Evolutionary conservation across 2,797 vertebrate genomes (phyloP).

Genomic region (Leptatherina wallacei): DNA sequence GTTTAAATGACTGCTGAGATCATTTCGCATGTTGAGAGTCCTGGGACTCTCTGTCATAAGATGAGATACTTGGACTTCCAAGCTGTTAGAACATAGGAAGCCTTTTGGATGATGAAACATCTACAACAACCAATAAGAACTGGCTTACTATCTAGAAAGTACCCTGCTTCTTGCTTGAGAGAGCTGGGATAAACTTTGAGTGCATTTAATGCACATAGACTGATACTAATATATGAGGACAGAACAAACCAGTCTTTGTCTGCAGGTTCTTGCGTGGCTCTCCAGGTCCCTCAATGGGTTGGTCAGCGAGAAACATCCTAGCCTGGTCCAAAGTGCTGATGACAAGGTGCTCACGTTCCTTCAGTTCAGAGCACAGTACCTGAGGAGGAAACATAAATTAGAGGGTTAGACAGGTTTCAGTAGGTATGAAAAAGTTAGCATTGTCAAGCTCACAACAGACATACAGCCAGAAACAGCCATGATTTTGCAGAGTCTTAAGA

Average conservation of each 20-base stretch:
- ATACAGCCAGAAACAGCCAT: background rate
- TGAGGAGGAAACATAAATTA: slow-evolving; percentile 62
- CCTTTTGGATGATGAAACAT: background rate
- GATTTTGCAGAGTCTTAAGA: background rate
- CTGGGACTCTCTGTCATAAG: background rate
- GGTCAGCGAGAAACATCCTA: slow-evolving; percentile 93
- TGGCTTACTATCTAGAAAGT: background rate
- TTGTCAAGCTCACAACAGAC: background rate
- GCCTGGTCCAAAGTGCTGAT: slow-evolving; percentile 93
- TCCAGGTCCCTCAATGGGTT: slow-evolving; percentile 95
- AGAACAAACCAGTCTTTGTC: slow-evolving; percentile 84
- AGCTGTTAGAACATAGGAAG: slow-evolving; percentile 5
- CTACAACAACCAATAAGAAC: too few relatives aligned
- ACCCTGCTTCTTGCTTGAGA: background rate
- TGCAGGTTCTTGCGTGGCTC: slow-evolving; percentile 92
- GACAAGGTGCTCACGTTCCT: slow-evolving; percentile 90
- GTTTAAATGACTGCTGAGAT: background rate
- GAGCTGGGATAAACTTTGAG: background rate
- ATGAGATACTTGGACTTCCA: background rate
- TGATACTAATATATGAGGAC: background rate
- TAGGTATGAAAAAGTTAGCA: background rate
- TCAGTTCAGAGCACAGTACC: slow-evolving; percentile 89
- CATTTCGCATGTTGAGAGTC: background rate
- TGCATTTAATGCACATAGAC: background rate
- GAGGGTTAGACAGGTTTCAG: background rate